Conservation (phyloP, 2,888 invertebrate species). For the Fissipunctia ypsillon region DNA sequence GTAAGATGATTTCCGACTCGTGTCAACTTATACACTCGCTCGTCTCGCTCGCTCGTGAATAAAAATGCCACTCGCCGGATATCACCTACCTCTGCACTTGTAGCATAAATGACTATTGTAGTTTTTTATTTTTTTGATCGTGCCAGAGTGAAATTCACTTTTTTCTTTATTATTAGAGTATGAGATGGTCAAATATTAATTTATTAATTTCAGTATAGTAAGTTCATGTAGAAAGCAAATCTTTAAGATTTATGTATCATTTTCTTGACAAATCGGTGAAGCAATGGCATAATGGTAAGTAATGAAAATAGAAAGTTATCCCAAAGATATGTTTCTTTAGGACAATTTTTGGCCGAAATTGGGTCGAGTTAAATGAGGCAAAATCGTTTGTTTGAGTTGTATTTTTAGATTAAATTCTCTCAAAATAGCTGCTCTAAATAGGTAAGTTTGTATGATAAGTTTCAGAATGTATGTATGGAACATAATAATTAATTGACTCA, state of each 20-base stretch:
- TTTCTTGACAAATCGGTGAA: conserved; percentile 19
- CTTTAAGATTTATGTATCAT: neutral
- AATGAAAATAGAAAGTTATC: conserved; percentile 27
- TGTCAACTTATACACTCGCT: too few relatives aligned
- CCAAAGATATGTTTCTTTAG: neutral
- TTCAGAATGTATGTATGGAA: neutral
- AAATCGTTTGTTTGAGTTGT: neutral
- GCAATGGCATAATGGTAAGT: neutral
- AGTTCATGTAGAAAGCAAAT: neutral
- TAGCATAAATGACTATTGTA: too few relatives aligned
- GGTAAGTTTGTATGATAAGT: too few relatives aligned
- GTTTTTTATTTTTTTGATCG: too few relatives aligned
- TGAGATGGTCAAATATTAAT: neutral
- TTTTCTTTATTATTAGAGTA: conserved; percentile 1
- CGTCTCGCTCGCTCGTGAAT: too few relatives aligned
- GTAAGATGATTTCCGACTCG: too few relatives aligned
- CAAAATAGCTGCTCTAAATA: neutral
- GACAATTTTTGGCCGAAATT: neutral
- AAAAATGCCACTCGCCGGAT: too few relatives aligned
- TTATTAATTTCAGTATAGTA: conserved; percentile 18
- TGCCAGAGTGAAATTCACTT: neutral
- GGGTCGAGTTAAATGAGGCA: conserved; percentile 15
- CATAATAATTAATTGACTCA: neutral
- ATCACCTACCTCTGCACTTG: too few relatives aligned
- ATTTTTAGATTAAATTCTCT: conserved; percentile 10